phyloP scores from a whole-genome alignment of 1,140 invertebrate genomes.

The Polyergus mexicanus region DNA sequence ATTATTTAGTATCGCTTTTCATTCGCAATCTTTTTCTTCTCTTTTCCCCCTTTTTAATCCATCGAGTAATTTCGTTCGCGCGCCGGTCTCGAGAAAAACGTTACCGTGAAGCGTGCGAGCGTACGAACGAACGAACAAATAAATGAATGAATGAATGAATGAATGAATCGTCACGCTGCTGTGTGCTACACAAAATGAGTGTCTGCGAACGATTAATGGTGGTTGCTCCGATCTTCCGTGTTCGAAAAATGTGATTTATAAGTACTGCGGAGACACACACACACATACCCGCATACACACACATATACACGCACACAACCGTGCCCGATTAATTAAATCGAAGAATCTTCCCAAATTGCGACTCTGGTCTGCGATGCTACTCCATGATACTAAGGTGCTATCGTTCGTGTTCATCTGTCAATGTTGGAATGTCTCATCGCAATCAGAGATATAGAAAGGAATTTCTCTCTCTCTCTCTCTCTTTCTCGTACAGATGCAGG shows the following conservation, averaged over 20 bases:
- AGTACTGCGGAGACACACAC: constrained; percentile 36
- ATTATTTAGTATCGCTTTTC: constrained; percentile 69
- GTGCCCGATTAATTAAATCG: constrained; percentile 57
- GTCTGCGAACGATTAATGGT: constrained; percentile 42
- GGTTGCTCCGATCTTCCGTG: constrained; percentile 23
- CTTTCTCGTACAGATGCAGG: neutral
- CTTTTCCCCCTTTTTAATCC: constrained; percentile 54
- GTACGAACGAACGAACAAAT: constrained; percentile 61
- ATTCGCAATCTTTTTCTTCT: constrained; percentile 27
- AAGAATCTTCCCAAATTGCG: constrained; percentile 31
- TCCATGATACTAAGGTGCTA: neutral
- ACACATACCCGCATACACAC: neutral
- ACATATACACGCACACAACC: constrained; percentile 40
- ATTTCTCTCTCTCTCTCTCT: neutral
- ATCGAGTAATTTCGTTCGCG: constrained; percentile 43
- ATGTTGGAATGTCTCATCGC: neutral
- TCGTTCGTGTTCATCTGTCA: neutral
- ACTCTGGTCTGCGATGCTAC: constrained; percentile 26
- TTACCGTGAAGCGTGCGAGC: constrained; percentile 11
- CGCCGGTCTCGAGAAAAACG: neutral
- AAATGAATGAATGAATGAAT: constrained; percentile 23
- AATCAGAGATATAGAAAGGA: neutral
- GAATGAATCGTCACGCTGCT: constrained; percentile 47
- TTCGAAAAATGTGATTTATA: constrained; percentile 35
- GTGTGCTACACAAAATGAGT: constrained; percentile 42